Evolutionary conservation across 2,888 invertebrate species (phyloP).

Genomic region (Candidula unifasciata): DNA sequence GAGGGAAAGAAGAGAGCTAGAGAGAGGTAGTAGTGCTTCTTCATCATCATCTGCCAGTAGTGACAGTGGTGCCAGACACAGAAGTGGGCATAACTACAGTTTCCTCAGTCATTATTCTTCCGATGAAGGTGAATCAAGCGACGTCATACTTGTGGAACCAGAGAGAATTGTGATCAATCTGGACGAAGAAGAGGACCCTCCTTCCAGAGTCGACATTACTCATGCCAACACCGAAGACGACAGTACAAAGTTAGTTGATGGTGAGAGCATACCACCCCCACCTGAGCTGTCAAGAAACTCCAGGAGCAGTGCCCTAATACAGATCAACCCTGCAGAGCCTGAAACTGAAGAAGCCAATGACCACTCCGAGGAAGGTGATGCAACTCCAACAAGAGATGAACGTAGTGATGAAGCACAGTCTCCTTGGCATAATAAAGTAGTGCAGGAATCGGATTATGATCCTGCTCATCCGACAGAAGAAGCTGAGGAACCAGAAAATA

Average conservation of each 20-base stretch:
- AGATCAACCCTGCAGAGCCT: slow-evolving; percentile 40
- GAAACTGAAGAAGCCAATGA: slow-evolving; percentile 1
- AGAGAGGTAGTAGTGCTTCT: slow-evolving; percentile 38
- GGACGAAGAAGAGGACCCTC: slow-evolving; percentile 50
- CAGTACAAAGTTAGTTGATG: slow-evolving; percentile 41
- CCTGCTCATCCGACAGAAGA: slow-evolving; percentile 58
- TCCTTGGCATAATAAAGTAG: slow-evolving; percentile 46
- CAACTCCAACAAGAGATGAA: slow-evolving; percentile 48
- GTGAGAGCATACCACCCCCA: slow-evolving; percentile 40
- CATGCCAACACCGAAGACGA: slow-evolving; percentile 41
- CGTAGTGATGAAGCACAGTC: slow-evolving; percentile 4
- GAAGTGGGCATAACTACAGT: background rate
- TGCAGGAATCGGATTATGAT: slow-evolving; percentile 53
- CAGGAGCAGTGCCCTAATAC: slow-evolving; percentile 41
- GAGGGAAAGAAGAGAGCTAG: slow-evolving; percentile 40
- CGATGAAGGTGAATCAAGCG: slow-evolving; percentile 42
- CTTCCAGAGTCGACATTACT: slow-evolving; percentile 39
- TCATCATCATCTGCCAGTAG: slow-evolving; percentile 35
- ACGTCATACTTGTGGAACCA: slow-evolving; percentile 52
- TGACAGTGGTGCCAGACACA: background rate
- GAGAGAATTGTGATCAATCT: slow-evolving; percentile 50
- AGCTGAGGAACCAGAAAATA: slow-evolving; percentile 42
- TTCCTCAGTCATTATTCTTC: slow-evolving; percentile 30
- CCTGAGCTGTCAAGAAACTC: slow-evolving; percentile 30
- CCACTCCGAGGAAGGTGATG: slow-evolving; percentile 36